Evolutionary conservation across 2,797 vertebrate species (phyloP), one percentile per base, ranked within the genome.

Genomic region (Sebastes kiyomatsui): DNA sequence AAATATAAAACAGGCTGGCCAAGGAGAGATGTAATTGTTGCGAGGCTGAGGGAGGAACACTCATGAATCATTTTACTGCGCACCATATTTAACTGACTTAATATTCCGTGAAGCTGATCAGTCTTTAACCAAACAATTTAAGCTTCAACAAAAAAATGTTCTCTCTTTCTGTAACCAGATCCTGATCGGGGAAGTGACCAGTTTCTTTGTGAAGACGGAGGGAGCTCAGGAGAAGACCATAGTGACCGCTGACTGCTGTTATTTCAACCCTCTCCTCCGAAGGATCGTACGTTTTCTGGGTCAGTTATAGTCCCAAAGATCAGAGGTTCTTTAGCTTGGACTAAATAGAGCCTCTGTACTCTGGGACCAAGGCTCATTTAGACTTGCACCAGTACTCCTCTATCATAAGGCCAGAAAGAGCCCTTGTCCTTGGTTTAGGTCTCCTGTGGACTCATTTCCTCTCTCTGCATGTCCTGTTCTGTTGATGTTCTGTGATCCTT

Each of bases 241-340:
- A 1, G 93, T 97, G 79, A 97, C 97, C 0, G 97, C 96, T 4
- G 97, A 97, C 91, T 98, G 97, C 93, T 98, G 97, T 84, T 97
- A 96, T 85, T 97, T 98, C 93, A 98, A 97, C 85, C 97, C 97
- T 5, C 95, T 98, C 11, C 96, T 98, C 58, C 95, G 97, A 2
- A 95, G 97, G 89, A 96, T 97, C 12, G 96, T 98, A 28, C 96
- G 97, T 35, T 98, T 98, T 89, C 93, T 98, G 72, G 97, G 97
- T 98, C 91, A 95, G 96, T 78, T 25, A 22, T 2, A 7, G n/a
- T 82, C 49, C 73, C 23, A 18, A 72, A 72, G 38, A 82, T 83
- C 76, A 46, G 60, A 77, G 68, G 27, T 71, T 77, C 71, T 62
- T 72, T n/a, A 8, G 66, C 28, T 67, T 46, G 74, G 27, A 83